Evolutionary conservation across 2,888 invertebrate species (phyloP), one percentile per base, ranked within the genome.

Genomic region (Linyphia triangularis): DNA sequence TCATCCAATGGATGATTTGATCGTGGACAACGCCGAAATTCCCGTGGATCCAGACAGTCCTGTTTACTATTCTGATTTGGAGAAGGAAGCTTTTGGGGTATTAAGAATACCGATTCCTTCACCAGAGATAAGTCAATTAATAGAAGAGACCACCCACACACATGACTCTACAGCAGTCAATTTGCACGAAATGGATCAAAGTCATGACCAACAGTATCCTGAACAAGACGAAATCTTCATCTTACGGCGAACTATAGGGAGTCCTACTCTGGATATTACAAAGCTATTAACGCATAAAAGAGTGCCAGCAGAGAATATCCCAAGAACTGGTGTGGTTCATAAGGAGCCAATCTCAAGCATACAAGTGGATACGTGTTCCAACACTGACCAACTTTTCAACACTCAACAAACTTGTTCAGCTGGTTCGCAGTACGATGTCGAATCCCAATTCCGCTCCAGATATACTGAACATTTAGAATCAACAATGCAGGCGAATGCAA

Each of bases 351-450:
- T 5, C 1, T n/a, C 51, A 51, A 51, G n/a, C 13, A 0, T 5
- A n/a, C 51, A 51, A 16, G 51, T 13, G 19, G 43, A 79, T 2
- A 51, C 28, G 2, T 79, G 78, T 33, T 79, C 78, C 6, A 22
- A 13, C 33, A 4, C 16, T 1, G 24, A 40, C n/a, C 28, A 65
- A 4, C 28, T 13, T 2, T 67, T 51, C 30, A 51, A 43, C 33
- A 51, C 19, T 5, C 16, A 67, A 24, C 51, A 79, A 30, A 67
- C 28, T 1, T 86, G 86, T 13, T 28, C 81, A 6, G n/a, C 26
- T 13, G 59, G 61, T 28, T 9, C 26, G 0, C 57, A 81, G 19
- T 81, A 86, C 37, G 37, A 22, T 13, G 28, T 86, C 19, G 72
- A 61, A 13, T 72, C 70, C 3, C 57, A 43, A 7, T 57, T 65